A percentile compares a stretch with the other conserved stretches of the same genome.
These are phyloP conservation scores for Drosophila subquinaria DNA, from an alignment of 2,888 invertebrate species.

Conservation along the genomic window DNA sequence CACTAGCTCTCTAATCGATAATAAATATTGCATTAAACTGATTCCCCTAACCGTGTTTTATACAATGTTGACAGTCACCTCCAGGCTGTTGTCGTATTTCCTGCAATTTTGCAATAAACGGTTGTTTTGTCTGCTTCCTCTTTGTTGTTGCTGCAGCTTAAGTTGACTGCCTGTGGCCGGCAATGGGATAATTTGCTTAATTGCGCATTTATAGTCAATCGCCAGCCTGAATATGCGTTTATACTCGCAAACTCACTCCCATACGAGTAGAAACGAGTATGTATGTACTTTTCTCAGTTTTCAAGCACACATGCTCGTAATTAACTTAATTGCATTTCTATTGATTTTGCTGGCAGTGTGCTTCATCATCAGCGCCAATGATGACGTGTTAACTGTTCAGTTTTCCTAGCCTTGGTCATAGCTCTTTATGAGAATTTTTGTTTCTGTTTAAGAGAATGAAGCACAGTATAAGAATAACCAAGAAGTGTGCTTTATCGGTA, in stretches of 20 bases:
- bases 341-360: slow-evolving; percentile 55
- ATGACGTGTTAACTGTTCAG: slow-evolving; percentile 25
- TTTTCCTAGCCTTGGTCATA: not conserved
- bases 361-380: slow-evolving; percentile 19
- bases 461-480: not conserved
- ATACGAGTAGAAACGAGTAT: not conserved
- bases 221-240: slow-evolving; percentile 14
- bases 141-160: slow-evolving; percentile 8
- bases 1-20: slow-evolving; percentile 12
- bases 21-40: slow-evolving; percentile 7
- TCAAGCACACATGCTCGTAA: slow-evolving; percentile 57
- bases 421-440: not conserved
- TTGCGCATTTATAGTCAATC: slow-evolving; percentile 76
- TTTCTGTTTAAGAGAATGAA: not conserved
- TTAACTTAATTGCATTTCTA: slow-evolving; percentile 75
- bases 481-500: not conserved
- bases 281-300: slow-evolving; percentile 14
- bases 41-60: not conserved
- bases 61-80: slow-evolving; percentile 24
- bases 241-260: not conserved
- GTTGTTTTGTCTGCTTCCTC: slow-evolving; percentile 30
- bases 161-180: slow-evolving; percentile 33
- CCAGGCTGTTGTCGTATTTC: slow-evolving; percentile 1
- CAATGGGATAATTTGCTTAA: slow-evolving; percentile 72
- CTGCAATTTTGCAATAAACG: slow-evolving; percentile 28